phyloP scores from a whole-genome alignment of 2,888 invertebrate species.

The Clusia tigrina region DNA sequence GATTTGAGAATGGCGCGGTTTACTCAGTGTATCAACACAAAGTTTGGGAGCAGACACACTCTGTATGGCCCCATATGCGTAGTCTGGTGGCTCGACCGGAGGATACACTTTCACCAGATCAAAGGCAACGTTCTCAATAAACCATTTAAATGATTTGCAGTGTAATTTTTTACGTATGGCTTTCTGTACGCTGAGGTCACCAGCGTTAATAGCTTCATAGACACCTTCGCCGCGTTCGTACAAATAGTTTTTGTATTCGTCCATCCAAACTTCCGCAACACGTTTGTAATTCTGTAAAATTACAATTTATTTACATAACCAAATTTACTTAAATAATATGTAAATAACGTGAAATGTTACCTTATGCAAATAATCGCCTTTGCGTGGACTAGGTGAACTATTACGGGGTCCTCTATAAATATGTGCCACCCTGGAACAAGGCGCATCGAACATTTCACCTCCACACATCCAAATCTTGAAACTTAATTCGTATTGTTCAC shows the following conservation, averaged over 20 bases:
- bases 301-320: neutral
- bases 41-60: constrained; percentile 71
- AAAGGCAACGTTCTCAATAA: constrained; percentile 92
- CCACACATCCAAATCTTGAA: constrained; percentile 99
- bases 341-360: constrained; percentile 34
- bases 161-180: constrained; percentile 76
- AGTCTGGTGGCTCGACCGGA: constrained; percentile 84
- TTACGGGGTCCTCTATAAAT: constrained; percentile 80
- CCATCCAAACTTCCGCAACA: constrained; percentile 99
- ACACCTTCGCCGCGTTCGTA: constrained; percentile 80
- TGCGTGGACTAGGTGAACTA: constrained; percentile 90
- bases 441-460: constrained; percentile 90
- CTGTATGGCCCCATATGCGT: constrained; percentile 80
- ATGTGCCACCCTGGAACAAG: constrained; percentile 93
- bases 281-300: constrained; percentile 81
- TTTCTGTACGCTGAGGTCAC: constrained; percentile 82
- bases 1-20: constrained; percentile 59
- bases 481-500: constrained; percentile 96
- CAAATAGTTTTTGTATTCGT: constrained; percentile 90
- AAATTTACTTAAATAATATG: neutral
- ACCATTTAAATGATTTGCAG: constrained; percentile 96
- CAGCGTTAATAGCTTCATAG: constrained; percentile 77
- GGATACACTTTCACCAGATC: constrained; percentile 90
- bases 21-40: constrained; percentile 77
- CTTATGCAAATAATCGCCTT: constrained; percentile 82